Base-by-base conservation (phyloP, 1,140 invertebrate genomes). In the Philopotamus ludificatus region DNA sequence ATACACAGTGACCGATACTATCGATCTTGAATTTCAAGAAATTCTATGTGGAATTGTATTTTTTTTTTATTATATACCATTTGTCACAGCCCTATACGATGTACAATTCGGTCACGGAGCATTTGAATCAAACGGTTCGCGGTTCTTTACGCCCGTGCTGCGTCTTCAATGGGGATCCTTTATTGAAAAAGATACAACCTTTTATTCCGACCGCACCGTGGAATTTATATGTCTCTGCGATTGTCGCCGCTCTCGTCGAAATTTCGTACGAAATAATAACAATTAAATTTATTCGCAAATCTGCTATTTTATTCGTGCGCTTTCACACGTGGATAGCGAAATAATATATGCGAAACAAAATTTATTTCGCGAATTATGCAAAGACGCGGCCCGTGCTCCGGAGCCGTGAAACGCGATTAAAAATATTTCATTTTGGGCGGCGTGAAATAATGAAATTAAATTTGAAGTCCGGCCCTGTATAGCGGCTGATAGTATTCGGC, bases 161-260 rank as follows among this genome's bases (percentile, higher is more conserved):
- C 42, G 41, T 7, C 60, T 64, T 59, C 12, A 54, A 22, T 60
- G 61, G 66, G n/a, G 65, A 55, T 28, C 62, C 42, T 54, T 58
- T 69, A 65, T 69, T 65, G 67, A 65, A 66, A 65, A 69, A 65
- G 67, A 69, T 65, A 69, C 67, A 65, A 65, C 50, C 67, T 66
- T 69, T 69, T 65, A 65, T 61, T 53, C 47, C 51, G 18, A 12
- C 49, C 22, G 62, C 21, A 41, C 28, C 25, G 22, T 42, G 42
- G 62, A 58, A 58, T 69, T 66, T 69, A 65, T 69, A 63, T 69
- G 67, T 65, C 51, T 51, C 50, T 53, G 39, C 47, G 57, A 65
- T 65, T 68, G 67, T 28, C n/a, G n/a, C n/a, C n/a, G n/a, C n/a
- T n/a, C n/a, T n/a, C n/a, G n/a, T n/a, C n/a, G n/a, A n/a, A n/a